Conservation (phyloP, 2,888 invertebrate species). For the Acleris laterana region DNA sequence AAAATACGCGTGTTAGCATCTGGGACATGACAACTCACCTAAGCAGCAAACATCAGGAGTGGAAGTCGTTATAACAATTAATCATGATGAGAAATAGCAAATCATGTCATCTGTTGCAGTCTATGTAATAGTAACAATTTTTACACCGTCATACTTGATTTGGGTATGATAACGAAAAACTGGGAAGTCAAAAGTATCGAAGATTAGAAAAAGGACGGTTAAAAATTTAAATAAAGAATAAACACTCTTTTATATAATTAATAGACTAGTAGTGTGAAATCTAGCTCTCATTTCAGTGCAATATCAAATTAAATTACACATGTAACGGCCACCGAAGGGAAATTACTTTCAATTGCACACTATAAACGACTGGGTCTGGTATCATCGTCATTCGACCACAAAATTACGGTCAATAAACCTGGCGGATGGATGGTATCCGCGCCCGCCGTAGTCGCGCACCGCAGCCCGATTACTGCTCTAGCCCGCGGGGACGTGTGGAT, state of each 20-base stretch:
- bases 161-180: no score
- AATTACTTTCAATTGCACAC: constrained; percentile 50
- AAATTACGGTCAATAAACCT: constrained; percentile 59
- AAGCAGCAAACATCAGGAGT: background rate
- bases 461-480: constrained; percentile 10
- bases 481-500: constrained; percentile 1
- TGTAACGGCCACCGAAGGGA: constrained; percentile 36
- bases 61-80: no score
- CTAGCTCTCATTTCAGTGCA: background rate
- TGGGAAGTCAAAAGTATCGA: no score
- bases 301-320: constrained; percentile 11
- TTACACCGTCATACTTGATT: no score
- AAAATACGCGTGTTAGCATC: constrained; percentile 10
- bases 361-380: constrained; percentile 42
- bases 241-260: background rate
- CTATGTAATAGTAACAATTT: no score
- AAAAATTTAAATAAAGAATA: no score
- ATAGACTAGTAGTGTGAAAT: background rate
- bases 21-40: background rate
- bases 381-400: constrained; percentile 54
- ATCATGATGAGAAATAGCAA: no score
- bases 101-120: no score
- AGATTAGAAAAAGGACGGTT: no score
- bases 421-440: constrained; percentile 16
- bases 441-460: constrained; percentile 5